Evolutionary conservation across 2,888 invertebrate genomes (phyloP).

Genomic region (Ormyrus rosae): DNA sequence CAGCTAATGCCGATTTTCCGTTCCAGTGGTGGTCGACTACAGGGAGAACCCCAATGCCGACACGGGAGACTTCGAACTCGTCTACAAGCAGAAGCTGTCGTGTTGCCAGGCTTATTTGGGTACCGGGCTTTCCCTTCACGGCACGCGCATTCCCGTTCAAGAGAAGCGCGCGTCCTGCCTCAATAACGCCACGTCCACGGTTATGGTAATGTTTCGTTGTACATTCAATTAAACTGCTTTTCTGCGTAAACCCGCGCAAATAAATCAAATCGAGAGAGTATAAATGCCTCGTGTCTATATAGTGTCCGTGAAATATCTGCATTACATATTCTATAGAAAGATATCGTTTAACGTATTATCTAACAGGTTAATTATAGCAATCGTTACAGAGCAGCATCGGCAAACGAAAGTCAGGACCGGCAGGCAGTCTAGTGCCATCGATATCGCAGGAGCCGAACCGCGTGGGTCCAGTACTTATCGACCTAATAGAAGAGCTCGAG

Average conservation of each 20-base stretch:
- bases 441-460: conserved; percentile 73
- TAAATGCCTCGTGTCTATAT: too few relatives aligned
- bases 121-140: conserved; percentile 83
- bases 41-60: conserved; percentile 84
- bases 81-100: conserved; percentile 86
- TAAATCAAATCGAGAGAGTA: too few relatives aligned
- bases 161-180: conserved; percentile 31
- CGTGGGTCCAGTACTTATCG: conserved; percentile 82
- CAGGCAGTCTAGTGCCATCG: too few relatives aligned
- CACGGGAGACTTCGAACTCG: conserved; percentile 88
- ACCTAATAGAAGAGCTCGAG: conserved; percentile 82
- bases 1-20: conserved; percentile 13
- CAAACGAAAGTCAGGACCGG: neutral
- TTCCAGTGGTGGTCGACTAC: conserved; percentile 86
- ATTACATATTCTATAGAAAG: too few relatives aligned
- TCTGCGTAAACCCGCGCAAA: too few relatives aligned
- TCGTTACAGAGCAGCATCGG: neutral
- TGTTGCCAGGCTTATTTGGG: conserved; percentile 89
- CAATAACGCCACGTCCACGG: too few relatives aligned
- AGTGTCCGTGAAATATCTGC: too few relatives aligned
- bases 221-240: too few relatives aligned
- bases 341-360: neutral
- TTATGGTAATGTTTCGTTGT: too few relatives aligned
- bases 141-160: conserved; percentile 77
- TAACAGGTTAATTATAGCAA: neutral